Evolutionary conservation across 2,888 invertebrate species (phyloP).

Genomic region (Zonitis immaculata): DNA sequence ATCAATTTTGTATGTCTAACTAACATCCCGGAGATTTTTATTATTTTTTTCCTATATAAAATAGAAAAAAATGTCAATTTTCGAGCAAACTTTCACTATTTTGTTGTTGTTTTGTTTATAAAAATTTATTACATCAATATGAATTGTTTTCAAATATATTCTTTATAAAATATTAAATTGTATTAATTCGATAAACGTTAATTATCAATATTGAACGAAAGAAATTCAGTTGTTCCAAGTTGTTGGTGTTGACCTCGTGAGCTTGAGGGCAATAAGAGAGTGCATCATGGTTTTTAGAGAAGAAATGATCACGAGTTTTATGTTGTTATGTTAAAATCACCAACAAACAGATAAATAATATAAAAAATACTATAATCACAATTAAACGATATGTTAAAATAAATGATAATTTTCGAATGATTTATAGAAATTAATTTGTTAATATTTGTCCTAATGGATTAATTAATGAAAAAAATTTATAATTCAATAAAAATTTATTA

Average conservation of each 20-base stretch:
- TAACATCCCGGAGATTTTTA: too few species aligned
- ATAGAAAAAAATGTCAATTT: too few species aligned
- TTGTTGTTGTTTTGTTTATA: too few species aligned
- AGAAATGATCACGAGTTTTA: slow-evolving; percentile 30
- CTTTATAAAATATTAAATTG: background rate
- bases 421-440: background rate
- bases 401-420: background rate
- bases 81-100: background rate
- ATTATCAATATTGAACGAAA: background rate
- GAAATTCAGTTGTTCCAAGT: slow-evolving; percentile 5
- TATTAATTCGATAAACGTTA: background rate
- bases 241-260: slow-evolving; percentile 6
- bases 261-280: slow-evolving; percentile 10
- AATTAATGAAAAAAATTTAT: background rate
- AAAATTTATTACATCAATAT: background rate
- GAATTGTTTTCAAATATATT: background rate
- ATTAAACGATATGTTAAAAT: background rate
- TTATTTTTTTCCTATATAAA: too few species aligned
- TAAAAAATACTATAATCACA: background rate
- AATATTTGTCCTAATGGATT: background rate
- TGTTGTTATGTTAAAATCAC: background rate
- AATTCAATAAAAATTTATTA: background rate
- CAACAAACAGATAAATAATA: background rate
- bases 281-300: slow-evolving; percentile 11
- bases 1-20: too few species aligned